phyloP scores from a whole-genome alignment of 2,888 invertebrate genomes.

The Conomelus anceps region DNA sequence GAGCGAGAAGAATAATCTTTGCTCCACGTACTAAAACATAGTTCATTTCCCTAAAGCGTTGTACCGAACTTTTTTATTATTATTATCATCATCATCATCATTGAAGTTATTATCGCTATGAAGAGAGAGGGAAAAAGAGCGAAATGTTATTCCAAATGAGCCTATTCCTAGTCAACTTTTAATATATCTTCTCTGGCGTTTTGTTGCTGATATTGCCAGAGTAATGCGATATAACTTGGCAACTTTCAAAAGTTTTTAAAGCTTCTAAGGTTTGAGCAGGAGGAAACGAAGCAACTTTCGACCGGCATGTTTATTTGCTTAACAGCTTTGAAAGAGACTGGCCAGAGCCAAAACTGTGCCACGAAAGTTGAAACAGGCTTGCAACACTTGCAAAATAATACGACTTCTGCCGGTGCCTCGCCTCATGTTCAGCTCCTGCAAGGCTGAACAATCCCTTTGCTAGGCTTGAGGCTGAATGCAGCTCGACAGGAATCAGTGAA shows the following conservation, averaged over 20 bases:
- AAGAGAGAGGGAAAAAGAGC: no score
- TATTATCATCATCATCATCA: neutral
- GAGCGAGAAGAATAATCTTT: neutral
- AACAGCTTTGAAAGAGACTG: neutral
- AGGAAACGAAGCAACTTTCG: neutral
- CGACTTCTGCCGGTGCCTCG: no score
- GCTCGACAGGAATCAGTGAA: neutral
- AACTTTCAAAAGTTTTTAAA: neutral
- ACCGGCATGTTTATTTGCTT: neutral
- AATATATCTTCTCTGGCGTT: neutral
- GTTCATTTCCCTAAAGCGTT: neutral
- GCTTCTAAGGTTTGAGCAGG: neutral
- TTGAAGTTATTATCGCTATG: neutral
- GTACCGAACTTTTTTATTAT: neutral
- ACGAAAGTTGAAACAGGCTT: neutral
- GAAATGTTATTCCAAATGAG: neutral
- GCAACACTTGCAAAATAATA: neutral
- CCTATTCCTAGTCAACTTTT: neutral
- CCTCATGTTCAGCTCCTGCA: neutral
- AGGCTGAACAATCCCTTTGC: no score
- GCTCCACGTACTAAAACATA: neutral
- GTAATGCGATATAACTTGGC: neutral
- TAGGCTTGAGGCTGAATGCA: no score
- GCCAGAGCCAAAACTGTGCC: neutral
- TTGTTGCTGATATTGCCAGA: neutral